These are phyloP conservation scores for Priocnemis perturbator DNA, from an alignment of 2,888 invertebrate species.

Conservation along the genomic window DNA sequence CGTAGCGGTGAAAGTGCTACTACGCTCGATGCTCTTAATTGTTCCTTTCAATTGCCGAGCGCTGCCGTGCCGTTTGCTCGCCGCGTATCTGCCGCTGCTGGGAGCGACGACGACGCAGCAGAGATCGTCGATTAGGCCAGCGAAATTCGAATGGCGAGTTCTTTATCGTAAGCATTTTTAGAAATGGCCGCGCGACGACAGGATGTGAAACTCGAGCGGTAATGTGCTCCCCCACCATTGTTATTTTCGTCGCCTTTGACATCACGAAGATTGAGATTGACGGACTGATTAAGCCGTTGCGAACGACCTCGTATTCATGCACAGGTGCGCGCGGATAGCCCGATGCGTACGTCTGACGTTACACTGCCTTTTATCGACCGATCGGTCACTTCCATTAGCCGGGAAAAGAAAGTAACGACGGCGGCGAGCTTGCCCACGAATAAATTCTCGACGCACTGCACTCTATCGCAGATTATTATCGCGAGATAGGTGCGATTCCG, in stretches of 20 bases:
- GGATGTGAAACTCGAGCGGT: constrained; percentile 2
- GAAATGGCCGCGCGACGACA: not conserved
- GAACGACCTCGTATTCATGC: constrained; percentile 18
- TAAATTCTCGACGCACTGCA: constrained; percentile 6
- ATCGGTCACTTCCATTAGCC: constrained; percentile 26
- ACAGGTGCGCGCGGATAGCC: constrained; percentile 4
- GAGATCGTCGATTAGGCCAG: too few relatives aligned
- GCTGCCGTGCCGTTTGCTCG: too few relatives aligned
- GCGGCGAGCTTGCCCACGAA: constrained; percentile 6
- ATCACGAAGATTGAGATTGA: constrained; percentile 16
- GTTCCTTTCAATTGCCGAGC: constrained; percentile 2
- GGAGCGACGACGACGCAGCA: too few relatives aligned
- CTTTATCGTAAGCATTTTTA: not conserved
- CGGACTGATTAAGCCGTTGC: constrained; percentile 6
- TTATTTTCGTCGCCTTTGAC: constrained; percentile 20
- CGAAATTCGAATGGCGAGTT: not conserved
- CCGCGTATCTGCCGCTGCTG: too few relatives aligned
- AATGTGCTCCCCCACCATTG: constrained; percentile 7
- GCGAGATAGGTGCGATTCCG: constrained; percentile 7
- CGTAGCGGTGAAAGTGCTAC: not conserved
- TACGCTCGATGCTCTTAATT: constrained; percentile 4
- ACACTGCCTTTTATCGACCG: constrained; percentile 8
- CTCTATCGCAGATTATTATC: constrained; percentile 5
- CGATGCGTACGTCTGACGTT: not conserved
- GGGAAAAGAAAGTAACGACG: constrained; percentile 12